Evolutionary conservation across 1,140 invertebrate genomes (phyloP).

Genomic region (Globodera ellingtonae): DNA sequence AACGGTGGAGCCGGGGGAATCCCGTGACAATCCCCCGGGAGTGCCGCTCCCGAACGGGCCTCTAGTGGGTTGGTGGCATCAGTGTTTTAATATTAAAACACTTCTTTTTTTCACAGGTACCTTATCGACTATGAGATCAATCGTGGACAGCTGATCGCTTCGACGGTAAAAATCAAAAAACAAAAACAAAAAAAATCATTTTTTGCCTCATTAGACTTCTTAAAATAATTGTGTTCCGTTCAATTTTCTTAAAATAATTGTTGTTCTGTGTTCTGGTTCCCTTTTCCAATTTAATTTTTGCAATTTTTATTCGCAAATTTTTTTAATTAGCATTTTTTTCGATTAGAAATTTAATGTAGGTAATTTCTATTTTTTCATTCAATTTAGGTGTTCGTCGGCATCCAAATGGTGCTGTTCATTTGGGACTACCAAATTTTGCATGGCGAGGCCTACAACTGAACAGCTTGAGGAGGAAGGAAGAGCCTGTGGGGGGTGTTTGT

Average conservation of each 20-base stretch:
- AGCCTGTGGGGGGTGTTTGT: neutral
- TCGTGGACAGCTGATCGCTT: slow-evolving; percentile 47
- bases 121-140: slow-evolving; percentile 51
- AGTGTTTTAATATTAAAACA: neutral
- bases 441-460: slow-evolving; percentile 34
- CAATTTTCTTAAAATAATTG: too few relatives aligned
- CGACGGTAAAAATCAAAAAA: slow-evolving; percentile 19
- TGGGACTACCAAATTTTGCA: slow-evolving; percentile 45
- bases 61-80: too few relatives aligned
- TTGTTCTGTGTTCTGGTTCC: too few relatives aligned
- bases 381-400: slow-evolving; percentile 31
- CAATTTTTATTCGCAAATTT: too few relatives aligned
- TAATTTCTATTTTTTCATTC: neutral
- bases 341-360: too few relatives aligned
- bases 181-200: too few relatives aligned
- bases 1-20: neutral
- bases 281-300: too few relatives aligned
- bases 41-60: too few relatives aligned
- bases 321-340: too few relatives aligned
- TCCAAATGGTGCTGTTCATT: slow-evolving; percentile 41
- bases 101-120: slow-evolving; percentile 54
- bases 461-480: neutral
- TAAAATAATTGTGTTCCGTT: too few relatives aligned
- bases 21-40: neutral
- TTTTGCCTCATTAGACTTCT: too few relatives aligned